phyloP scores from a whole-genome alignment of 2,113 vertebrate genomes.

The Malurus cyaneus region DNA sequence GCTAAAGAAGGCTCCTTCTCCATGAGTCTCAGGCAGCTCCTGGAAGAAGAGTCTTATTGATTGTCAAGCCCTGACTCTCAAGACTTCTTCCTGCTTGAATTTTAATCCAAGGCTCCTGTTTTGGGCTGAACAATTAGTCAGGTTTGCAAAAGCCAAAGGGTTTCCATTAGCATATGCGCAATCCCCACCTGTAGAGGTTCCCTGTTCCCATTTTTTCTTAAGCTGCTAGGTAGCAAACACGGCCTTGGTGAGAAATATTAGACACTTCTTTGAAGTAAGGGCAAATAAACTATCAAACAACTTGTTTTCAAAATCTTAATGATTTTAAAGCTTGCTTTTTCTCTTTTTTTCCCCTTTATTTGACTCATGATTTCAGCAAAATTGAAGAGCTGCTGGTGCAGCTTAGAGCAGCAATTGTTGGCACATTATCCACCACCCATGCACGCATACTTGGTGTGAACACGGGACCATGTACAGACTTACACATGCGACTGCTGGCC shows the following conservation, averaged over 20 bases:
- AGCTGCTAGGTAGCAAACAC: not conserved
- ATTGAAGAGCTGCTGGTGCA: not conserved
- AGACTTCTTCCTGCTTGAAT: not conserved
- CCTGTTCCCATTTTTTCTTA: not conserved
- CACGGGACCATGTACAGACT: not conserved
- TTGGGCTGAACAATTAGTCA: not conserved
- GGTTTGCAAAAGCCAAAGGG: not conserved
- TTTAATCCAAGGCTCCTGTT: not conserved
- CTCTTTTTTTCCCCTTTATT: not conserved
- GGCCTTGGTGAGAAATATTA: not conserved
- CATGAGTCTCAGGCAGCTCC: not conserved
- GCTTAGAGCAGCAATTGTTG: constrained; percentile 19
- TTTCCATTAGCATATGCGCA: not conserved
- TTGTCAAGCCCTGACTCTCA: not conserved
- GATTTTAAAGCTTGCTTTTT: not conserved
- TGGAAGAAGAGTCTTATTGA: not conserved
- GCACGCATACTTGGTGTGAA: not conserved
- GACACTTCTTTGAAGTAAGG: not conserved
- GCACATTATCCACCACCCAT: constrained; percentile 35
- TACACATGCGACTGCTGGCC: not conserved
- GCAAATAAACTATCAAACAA: not conserved
- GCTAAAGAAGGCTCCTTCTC: not conserved
- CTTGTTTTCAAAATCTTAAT: not conserved
- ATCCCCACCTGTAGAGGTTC: not conserved
- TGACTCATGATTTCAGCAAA: not conserved